These are phyloP conservation scores for Hassar affinis DNA, from an alignment of 2,113 vertebrate genomes.

Conservation along the genomic window DNA sequence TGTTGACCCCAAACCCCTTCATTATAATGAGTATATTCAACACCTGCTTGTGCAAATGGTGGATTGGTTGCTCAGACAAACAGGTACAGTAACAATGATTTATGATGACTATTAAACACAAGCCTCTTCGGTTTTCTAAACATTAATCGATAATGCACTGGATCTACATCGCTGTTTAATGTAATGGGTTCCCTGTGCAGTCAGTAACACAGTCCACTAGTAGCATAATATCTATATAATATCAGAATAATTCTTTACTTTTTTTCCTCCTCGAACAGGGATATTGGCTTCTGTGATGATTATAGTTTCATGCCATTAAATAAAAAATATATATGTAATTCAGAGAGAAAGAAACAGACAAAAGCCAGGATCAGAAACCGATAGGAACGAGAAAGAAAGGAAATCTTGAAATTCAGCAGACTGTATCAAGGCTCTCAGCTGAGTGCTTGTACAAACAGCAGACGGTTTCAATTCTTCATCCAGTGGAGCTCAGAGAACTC, in stretches of 20 bases:
- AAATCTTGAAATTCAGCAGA: neutral
- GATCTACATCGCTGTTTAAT: neutral
- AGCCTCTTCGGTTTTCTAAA: neutral
- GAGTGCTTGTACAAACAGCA: conserved; percentile 13
- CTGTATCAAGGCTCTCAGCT: conserved; percentile 4
- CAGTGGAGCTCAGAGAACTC: neutral
- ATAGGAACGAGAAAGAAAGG: neutral
- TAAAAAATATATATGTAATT: neutral
- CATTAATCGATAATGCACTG: neutral
- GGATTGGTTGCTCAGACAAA: neutral
- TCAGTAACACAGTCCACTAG: neutral
- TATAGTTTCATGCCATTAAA: neutral
- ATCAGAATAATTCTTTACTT: conserved; percentile 2
- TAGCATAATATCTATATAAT: neutral
- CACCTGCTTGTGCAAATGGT: neutral
- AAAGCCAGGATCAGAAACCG: neutral
- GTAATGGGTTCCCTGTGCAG: neutral
- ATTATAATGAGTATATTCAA: neutral
- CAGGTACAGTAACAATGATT: neutral
- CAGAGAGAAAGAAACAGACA: neutral
- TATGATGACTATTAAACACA: neutral
- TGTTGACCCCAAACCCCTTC: neutral
- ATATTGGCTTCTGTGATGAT: neutral
- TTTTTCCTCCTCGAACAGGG: neutral
- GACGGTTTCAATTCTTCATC: conserved; percentile 22